Evolutionary conservation across 2,888 invertebrate genomes (phyloP).

Genomic region (Melipona beecheii): DNA sequence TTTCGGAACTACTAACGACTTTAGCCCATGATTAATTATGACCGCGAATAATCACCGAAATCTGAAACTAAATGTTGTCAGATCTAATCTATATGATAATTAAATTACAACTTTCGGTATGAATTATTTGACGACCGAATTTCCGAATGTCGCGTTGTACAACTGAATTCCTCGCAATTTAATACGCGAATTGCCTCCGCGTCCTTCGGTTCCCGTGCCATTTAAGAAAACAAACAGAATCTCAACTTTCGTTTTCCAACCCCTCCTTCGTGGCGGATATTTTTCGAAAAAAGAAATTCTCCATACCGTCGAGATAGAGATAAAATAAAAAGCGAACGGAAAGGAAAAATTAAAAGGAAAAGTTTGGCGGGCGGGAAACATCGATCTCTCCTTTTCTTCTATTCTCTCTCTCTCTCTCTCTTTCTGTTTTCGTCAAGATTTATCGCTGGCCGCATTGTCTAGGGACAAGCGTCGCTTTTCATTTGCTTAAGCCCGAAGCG

Average conservation of each 20-base stretch:
- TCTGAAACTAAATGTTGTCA: background rate
- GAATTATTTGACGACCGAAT: background rate
- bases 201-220: background rate
- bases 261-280: too few species aligned
- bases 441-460: constrained; percentile 52
- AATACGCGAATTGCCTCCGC: background rate
- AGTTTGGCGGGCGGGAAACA: constrained; percentile 2
- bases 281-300: background rate
- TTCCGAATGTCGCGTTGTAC: background rate
- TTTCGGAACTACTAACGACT: background rate
- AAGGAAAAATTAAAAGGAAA: background rate
- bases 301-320: too few species aligned
- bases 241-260: too few species aligned
- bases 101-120: background rate
- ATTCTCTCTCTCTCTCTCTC: background rate
- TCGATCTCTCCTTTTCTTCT: constrained; percentile 10
- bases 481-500: constrained; percentile 68
- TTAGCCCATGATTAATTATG: background rate
- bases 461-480: constrained; percentile 59
- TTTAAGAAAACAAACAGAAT: background rate
- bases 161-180: background rate
- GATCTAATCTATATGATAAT: background rate
- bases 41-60: background rate
- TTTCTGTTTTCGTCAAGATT: constrained; percentile 39
- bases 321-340: background rate